Base-by-base conservation (phyloP, 2,797 vertebrate genomes). In the Thaleichthys pacificus region DNA sequence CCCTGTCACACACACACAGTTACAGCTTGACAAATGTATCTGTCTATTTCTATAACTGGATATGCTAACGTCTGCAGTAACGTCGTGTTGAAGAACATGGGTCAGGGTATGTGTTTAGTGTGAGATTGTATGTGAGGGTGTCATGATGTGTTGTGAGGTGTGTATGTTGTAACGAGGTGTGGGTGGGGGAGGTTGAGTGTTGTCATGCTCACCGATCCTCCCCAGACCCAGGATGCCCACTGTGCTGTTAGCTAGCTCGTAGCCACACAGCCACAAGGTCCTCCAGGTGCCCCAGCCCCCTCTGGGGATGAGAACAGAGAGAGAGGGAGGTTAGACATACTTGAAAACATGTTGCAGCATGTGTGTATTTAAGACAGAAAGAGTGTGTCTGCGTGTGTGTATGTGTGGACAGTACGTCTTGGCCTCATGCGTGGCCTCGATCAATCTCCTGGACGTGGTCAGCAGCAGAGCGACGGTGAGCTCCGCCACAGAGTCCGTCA, bases 211-310 rank as follows among this genome's bases (percentile, higher is more conserved):
- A 95, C 94, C 95, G 3, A 95, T 95, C 77, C 94, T 90, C 66
- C 95, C 95, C 28, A 96, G 89, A 56, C 94, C 94, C 1, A 95
- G 77, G 68, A 95, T 95, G 9, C 94, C 95, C 74, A 95, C 92
- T 24, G 94, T 95, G 85, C 94, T 95, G 85, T 91, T 87, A 42
- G 90, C 91, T 60, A 96, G 80, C 69, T 94, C 89, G 28, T 92
- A 74, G 51, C 89, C 90, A 82, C 94, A 93, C 72, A 93, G 83
- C 93, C 93, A 94, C 72, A 94, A 76, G 42, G 93, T 93, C 56
- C 92, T 93, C 93, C 93, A 94, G 4, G 92, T 94, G 21, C 93
- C 93, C 93, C 89, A 96, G 62, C 95, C 94, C 8, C 92, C 90
- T 2, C 95, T 95, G 73, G 61, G 66, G 12, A 70, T 4, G n/a